Evolutionary conservation across 2,113 vertebrate species (phyloP), one percentile per base, ranked within the genome.

Genomic region (Tachysurus vachellii): DNA sequence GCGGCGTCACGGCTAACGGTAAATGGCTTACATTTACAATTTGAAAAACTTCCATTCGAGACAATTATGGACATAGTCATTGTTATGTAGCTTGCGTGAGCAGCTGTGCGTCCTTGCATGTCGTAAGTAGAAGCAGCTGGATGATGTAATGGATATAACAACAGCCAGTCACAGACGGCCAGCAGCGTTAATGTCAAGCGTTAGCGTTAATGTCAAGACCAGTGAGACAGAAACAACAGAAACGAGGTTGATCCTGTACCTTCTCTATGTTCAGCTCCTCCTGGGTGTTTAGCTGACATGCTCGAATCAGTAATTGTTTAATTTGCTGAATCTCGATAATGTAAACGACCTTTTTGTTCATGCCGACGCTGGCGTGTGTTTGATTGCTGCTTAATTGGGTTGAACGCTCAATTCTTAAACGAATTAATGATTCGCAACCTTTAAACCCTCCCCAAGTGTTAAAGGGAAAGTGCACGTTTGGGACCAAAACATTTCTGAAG

Each of bases 381-480:
- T 87, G 76, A 42, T 85, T 87, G 83, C 36, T 61, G 17, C 70
- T 86, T 82, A 82, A 89, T 86, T 75, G 85, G 85, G 71, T 87
- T 87, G 31, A 54, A 54, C 81, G 50, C 26, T 79, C 81, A 36
- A 59, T 89, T 84, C 56, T 66, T 86, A 73, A 84, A 80, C 61
- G 77, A 62, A 86, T 83, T 80, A 66, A 82, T 82, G 84, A 82
- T 66, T 66, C 57, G 54, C 73, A 80, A 84, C 75, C 59, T 89
- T 86, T 76, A 70, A 70, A 70, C 28, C 66, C 14, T 2, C 2
- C 28, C 28, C 61, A 53, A 64, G 62, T 50, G 77, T 84, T 62
- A 86, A 89, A 86, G 61, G n/a, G 68, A 84, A 23, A 31, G 62
- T 36, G 54, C 66, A 47, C n/a, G 1, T 44, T 59, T 16, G 44